Conservation (phyloP, 2,888 invertebrate genomes). For the Chrysotoxum bicinctum region DNA sequence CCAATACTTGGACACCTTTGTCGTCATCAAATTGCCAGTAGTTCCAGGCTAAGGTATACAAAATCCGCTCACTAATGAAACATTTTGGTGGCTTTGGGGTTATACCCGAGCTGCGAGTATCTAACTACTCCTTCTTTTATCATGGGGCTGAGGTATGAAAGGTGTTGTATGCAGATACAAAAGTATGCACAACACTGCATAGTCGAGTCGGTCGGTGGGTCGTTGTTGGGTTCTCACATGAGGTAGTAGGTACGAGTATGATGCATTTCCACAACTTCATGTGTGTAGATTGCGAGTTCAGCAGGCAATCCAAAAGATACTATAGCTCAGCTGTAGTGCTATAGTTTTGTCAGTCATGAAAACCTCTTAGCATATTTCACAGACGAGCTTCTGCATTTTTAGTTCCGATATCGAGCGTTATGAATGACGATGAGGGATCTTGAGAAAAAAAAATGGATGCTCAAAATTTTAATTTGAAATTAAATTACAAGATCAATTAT, state of each 20-base stretch:
- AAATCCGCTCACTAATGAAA: constrained; percentile 66
- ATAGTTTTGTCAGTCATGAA: constrained; percentile 9
- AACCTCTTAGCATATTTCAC: constrained; percentile 30
- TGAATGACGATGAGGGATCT: constrained; percentile 58
- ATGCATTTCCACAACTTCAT: constrained; percentile 63
- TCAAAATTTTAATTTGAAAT: constrained; percentile 66
- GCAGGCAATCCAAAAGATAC: constrained; percentile 34
- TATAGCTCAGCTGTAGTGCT: too few relatives aligned
- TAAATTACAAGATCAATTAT: constrained; percentile 70
- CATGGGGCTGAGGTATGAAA: neutral
- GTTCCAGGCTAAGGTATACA: constrained; percentile 6
- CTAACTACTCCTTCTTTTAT: constrained; percentile 47
- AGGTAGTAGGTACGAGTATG: neutral
- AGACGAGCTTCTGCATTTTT: constrained; percentile 10
- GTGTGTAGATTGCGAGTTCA: constrained; percentile 62
- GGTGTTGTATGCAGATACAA: constrained; percentile 44
- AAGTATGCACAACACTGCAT: neutral
- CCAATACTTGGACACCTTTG: constrained; percentile 41
- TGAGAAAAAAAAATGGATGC: constrained; percentile 20
- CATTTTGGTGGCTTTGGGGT: constrained; percentile 42
- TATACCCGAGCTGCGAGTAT: constrained; percentile 26
- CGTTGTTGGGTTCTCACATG: constrained; percentile 55
- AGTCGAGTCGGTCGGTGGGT: too few relatives aligned
- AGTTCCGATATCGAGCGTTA: constrained; percentile 64
- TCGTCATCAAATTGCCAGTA: constrained; percentile 33